Evolutionary conservation across 2,113 vertebrate species (phyloP).

Genomic region (Ursus arctos): DNA sequence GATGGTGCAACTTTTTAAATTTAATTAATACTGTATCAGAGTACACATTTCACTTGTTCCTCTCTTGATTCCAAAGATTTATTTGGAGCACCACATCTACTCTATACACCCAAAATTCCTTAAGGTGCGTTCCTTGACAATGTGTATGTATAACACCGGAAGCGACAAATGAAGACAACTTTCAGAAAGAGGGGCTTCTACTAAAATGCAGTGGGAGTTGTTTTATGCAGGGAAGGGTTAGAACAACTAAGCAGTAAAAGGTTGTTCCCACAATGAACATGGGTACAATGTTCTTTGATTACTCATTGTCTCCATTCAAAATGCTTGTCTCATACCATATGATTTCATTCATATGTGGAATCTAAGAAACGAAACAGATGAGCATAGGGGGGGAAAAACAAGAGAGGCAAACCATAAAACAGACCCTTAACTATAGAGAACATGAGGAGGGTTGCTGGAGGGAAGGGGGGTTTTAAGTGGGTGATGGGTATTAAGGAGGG

Average conservation of each 20-base stretch:
- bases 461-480: neutral
- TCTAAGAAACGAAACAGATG: neutral
- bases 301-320: neutral
- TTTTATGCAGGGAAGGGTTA: neutral
- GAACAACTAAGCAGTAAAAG: neutral
- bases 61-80: conserved; percentile 6
- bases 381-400: neutral
- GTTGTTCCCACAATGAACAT: neutral
- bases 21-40: neutral
- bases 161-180: neutral
- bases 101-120: neutral
- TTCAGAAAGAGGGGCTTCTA: neutral
- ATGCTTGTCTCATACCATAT: neutral
- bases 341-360: neutral
- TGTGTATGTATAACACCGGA: neutral
- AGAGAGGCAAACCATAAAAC: neutral
- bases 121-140: neutral
- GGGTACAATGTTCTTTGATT: neutral
- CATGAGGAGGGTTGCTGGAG: neutral
- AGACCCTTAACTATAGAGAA: neutral
- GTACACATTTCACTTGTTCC: neutral
- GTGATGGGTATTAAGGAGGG: neutral
- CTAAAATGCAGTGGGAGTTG: neutral
- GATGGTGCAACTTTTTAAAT: neutral
- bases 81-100: neutral